phyloP scores from a whole-genome alignment of 2,797 vertebrate species.

The Anas acuta region DNA sequence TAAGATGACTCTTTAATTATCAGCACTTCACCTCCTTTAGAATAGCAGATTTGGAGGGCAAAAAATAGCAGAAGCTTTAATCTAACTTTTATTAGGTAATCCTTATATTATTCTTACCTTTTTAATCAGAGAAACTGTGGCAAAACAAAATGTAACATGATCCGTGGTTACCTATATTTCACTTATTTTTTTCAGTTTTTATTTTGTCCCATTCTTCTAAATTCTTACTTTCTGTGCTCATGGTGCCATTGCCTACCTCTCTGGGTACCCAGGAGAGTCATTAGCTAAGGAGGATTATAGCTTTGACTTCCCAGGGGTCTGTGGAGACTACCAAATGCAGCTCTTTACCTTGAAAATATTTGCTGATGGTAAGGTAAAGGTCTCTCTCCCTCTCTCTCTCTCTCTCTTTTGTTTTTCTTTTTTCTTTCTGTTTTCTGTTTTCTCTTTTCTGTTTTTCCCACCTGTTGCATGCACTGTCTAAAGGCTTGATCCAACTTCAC shows the following conservation, averaged over 20 bases:
- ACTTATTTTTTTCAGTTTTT: neutral
- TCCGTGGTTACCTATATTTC: neutral
- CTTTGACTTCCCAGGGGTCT: neutral
- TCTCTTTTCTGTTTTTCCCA: too few relatives aligned
- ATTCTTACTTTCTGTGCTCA: neutral
- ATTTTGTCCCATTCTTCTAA: neutral
- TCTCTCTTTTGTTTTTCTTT: too few relatives aligned
- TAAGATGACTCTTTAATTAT: slow-evolving; percentile 66
- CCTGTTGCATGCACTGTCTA: neutral
- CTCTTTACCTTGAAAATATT: neutral
- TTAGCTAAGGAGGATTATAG: neutral
- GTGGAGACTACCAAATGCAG: neutral
- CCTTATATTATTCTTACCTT: slow-evolving; percentile 47
- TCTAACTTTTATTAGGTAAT: slow-evolving; percentile 61
- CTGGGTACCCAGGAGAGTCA: neutral
- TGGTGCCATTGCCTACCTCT: neutral
- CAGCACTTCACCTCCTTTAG: slow-evolving; percentile 49
- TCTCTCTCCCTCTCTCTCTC: neutral
- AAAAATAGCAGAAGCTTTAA: slow-evolving; percentile 64
- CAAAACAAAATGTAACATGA: neutral
- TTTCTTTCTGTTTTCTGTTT: neutral
- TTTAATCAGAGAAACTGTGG: slow-evolving; percentile 4
- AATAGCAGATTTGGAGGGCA: slow-evolving; percentile 51
- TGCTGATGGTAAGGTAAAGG: neutral
- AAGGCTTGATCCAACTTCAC: too few relatives aligned